These are phyloP conservation scores for Acanthococcus lagerstroemiae DNA, from an alignment of 2,888 invertebrate genomes.

Conservation along the genomic window DNA sequence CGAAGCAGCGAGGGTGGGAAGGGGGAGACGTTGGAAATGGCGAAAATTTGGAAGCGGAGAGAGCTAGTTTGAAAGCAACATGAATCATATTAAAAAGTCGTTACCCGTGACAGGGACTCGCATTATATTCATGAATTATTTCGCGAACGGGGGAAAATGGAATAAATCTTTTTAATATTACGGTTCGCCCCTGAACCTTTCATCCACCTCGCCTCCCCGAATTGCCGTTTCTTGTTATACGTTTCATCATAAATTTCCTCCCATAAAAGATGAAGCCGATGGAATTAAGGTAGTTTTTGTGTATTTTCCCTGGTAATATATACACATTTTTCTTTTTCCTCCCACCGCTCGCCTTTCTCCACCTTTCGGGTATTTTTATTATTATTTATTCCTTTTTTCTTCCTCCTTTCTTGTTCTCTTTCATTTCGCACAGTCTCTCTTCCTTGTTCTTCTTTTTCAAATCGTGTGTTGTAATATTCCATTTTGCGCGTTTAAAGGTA, in stretches of 20 bases:
- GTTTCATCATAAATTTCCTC: slow-evolving; percentile 29
- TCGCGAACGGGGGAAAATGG: slow-evolving; percentile 30
- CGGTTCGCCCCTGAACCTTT: slow-evolving; percentile 26
- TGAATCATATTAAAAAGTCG: slow-evolving; percentile 30
- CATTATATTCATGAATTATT: slow-evolving; percentile 30
- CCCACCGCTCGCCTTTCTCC: not conserved
- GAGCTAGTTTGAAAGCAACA: slow-evolving; percentile 29
- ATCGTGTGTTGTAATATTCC: not conserved
- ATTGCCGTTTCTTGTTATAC: slow-evolving; percentile 20
- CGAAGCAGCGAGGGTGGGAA: too few relatives aligned
- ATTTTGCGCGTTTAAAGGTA: too few relatives aligned
- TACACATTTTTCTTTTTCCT: not conserved
- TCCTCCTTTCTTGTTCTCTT: not conserved
- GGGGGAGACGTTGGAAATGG: slow-evolving; percentile 5
- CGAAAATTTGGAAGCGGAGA: slow-evolving; percentile 14
- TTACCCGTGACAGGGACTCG: slow-evolving; percentile 30
- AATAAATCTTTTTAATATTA: slow-evolving; percentile 30
- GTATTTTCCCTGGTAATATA: slow-evolving; percentile 11
- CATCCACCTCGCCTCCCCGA: slow-evolving; percentile 8
- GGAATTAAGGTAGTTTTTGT: slow-evolving; percentile 30
- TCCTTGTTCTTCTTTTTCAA: not conserved
- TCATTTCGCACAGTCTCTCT: not conserved
- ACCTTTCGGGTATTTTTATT: not conserved
- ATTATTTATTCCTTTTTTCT: not conserved
- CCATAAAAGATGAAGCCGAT: slow-evolving; percentile 30